Evolutionary conservation across 1,140 invertebrate genomes (phyloP).

Genomic region (Dinoponera quadriceps): DNA sequence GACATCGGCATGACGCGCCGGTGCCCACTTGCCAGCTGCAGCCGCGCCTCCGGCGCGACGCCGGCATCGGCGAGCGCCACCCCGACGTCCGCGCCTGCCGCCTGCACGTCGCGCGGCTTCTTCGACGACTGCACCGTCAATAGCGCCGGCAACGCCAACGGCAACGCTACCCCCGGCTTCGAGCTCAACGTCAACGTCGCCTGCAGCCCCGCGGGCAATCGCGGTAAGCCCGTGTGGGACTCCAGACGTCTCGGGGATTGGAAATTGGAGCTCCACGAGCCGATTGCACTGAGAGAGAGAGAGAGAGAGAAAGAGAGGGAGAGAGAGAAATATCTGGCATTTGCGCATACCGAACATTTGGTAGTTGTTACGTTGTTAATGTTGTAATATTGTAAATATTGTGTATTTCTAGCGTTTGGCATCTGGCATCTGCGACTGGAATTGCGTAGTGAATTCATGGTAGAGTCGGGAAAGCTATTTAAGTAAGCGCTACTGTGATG

Average conservation of each 20-base stretch:
- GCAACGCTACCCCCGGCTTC: conserved; percentile 74
- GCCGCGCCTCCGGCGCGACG: conserved; percentile 47
- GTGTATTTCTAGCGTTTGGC: no score
- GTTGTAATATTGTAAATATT: no score
- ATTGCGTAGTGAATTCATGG: no score
- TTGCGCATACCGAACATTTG: no score
- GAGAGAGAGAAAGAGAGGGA: no score
- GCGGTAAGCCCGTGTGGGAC: conserved; percentile 62
- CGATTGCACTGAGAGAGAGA: background rate
- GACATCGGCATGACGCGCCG: conserved; percentile 76
- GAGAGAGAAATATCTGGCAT: no score
- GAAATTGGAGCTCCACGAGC: background rate
- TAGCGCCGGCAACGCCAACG: conserved; percentile 46
- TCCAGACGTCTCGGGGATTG: no score
- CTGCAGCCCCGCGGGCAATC: conserved; percentile 78
- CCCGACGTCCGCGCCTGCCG: conserved; percentile 72
- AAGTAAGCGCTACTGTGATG: background rate
- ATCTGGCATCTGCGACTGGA: no score
- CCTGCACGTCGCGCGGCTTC: conserved; percentile 69
- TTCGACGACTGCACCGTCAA: conserved; percentile 73
- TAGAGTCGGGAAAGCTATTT: no score
- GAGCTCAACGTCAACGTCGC: conserved; percentile 82
- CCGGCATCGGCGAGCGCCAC: conserved; percentile 10
- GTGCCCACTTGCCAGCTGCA: conserved; percentile 56
- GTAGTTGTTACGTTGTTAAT: no score